Evolutionary conservation across 2,113 vertebrate species (phyloP).

Genomic region (Guaruba guarouba): DNA sequence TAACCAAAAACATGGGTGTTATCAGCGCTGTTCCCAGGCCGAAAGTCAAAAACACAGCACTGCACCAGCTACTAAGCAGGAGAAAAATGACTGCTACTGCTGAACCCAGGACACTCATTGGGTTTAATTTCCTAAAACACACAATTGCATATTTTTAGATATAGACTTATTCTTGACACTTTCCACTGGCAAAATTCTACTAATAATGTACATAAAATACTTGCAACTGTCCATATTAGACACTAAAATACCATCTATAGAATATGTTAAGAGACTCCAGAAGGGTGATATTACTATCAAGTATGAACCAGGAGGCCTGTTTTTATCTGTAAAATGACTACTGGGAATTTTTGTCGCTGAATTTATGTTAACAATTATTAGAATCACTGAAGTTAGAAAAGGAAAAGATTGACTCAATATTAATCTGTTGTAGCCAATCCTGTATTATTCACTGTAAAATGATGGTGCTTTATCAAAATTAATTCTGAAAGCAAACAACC

Average conservation of each 20-base stretch:
- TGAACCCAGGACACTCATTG: no score
- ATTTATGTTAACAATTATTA: neutral
- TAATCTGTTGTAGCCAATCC: neutral
- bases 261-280: neutral
- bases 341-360: neutral
- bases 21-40: no score
- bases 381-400: conserved; percentile 11
- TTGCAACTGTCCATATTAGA: neutral
- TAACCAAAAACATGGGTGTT: no score
- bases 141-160: neutral
- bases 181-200: neutral
- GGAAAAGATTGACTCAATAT: neutral
- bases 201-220: neutral
- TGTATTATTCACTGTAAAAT: neutral
- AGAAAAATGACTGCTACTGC: no score
- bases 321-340: neutral
- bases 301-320: neutral
- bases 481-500: neutral
- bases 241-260: neutral
- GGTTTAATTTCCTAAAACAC: neutral
- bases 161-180: neutral
- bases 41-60: no score
- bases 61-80: no score
- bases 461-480: neutral
- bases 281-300: neutral